Percentiles rank a stretch among this genome's conserved stretches.
phyloP scores from a whole-genome alignment of 2,888 invertebrate genomes.

The Temnothorax rugatulus region DNA sequence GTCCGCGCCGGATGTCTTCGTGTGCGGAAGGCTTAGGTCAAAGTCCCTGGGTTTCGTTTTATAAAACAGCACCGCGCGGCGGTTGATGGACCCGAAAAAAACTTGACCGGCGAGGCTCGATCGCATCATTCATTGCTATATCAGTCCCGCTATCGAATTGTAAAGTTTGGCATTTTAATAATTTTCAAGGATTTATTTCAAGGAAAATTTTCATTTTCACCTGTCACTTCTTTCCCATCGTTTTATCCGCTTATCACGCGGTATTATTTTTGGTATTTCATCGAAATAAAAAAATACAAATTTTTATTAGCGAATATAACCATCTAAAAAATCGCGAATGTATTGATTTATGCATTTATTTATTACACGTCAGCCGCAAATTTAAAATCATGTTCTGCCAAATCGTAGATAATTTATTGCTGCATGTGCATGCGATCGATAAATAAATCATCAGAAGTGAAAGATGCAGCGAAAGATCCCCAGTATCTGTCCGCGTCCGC shows the following conservation, averaged over 20 bases:
- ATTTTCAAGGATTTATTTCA: constrained; percentile 9
- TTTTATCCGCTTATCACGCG: neutral
- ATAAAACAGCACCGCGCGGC: constrained; percentile 69
- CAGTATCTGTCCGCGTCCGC: constrained; percentile 59
- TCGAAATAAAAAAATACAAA: neutral
- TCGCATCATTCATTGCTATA: neutral
- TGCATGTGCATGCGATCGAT: neutral
- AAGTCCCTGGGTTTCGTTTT: constrained; percentile 69
- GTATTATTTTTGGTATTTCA: neutral
- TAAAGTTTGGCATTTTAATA: constrained; percentile 35
- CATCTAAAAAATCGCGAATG: neutral
- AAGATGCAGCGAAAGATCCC: constrained; percentile 19
- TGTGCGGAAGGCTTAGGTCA: constrained; percentile 53
- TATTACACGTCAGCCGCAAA: neutral
- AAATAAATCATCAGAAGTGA: constrained; percentile 37
- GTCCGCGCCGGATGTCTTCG: constrained; percentile 15
- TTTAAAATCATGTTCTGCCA: neutral
- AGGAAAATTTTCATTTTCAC: neutral
- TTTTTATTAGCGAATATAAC: neutral
- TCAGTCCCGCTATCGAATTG: neutral
- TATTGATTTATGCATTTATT: neutral
- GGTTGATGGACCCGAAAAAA: constrained; percentile 59
- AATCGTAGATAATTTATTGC: constrained; percentile 20
- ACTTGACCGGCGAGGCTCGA: neutral
- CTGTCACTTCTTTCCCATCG: neutral